Percentiles rank a stretch among this genome's conserved stretches.
These are phyloP conservation scores for Chitala chitala DNA, from an alignment of 2,113 vertebrate genomes.

Conservation along the genomic window DNA sequence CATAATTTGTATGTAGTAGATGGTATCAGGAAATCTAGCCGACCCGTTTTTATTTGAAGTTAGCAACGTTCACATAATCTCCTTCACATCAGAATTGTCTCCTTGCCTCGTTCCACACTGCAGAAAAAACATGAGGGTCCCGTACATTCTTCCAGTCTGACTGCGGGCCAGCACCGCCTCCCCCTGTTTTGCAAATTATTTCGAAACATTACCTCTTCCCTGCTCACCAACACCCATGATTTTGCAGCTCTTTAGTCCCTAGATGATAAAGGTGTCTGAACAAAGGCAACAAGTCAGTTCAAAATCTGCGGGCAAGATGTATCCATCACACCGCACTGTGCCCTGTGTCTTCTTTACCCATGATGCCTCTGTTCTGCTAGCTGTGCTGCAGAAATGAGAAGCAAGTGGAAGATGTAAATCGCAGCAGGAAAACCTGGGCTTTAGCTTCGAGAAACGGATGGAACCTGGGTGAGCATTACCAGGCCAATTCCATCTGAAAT, in stretches of 20 bases:
- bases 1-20: too few species aligned
- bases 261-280: not conserved
- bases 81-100: not conserved
- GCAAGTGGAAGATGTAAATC: constrained; percentile 29
- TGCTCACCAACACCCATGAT: not conserved
- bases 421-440: constrained; percentile 21
- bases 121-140: not conserved
- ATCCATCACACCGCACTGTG: too few species aligned
- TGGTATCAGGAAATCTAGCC: constrained; percentile 4
- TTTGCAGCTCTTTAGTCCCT: not conserved
- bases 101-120: not conserved
- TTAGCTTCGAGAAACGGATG: not conserved
- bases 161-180: not conserved
- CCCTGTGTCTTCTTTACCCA: not conserved
- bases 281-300: constrained; percentile 5
- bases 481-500: constrained; percentile 27
- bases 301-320: constrained; percentile 6
- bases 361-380: not conserved
- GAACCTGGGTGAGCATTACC: constrained; percentile 11
- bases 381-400: not conserved
- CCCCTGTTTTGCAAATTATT: constrained; percentile 10
- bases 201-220: constrained; percentile 11
- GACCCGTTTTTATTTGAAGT: not conserved
- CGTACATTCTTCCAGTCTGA: not conserved
- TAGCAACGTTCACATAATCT: not conserved